Evolutionary conservation across 2,113 vertebrate genomes (phyloP).

Genomic region (Cottus gobio): DNA sequence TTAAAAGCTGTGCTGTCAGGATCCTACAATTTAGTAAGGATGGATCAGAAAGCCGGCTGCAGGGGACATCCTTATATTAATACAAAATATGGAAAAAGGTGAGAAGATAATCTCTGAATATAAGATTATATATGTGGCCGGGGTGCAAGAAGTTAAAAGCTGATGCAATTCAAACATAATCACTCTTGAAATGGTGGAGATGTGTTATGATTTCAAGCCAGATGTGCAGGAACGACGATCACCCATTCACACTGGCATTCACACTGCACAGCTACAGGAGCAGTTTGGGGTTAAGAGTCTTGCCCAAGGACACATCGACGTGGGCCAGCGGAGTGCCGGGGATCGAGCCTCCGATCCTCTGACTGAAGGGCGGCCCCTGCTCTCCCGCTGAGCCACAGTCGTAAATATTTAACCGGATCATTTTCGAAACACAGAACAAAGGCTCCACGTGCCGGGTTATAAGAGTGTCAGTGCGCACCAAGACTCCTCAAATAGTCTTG

Average conservation of each 20-base stretch:
- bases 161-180: constrained; percentile 15
- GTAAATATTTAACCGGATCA: not conserved
- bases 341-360: too few species aligned
- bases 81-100: not conserved
- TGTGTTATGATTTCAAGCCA: not conserved
- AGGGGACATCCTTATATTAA: not conserved
- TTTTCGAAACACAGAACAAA: constrained; percentile 8
- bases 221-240: not conserved
- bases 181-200: not conserved
- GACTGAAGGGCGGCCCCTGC: too few species aligned
- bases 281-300: too few species aligned
- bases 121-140: not conserved
- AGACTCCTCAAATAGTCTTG: not conserved
- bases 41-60: not conserved
- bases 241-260: not conserved
- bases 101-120: not conserved
- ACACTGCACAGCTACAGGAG: too few species aligned
- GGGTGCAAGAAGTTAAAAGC: too few species aligned
- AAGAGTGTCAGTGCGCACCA: not conserved
- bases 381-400: too few species aligned
- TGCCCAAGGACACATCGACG: too few species aligned
- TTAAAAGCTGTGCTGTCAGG: not conserved
- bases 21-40: not conserved
- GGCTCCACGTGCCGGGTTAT: not conserved
- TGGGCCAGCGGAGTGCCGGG: too few species aligned